These are phyloP conservation scores for Leptinotarsa lineolata DNA, from an alignment of 1,140 invertebrate genomes.

Conservation along the genomic window DNA sequence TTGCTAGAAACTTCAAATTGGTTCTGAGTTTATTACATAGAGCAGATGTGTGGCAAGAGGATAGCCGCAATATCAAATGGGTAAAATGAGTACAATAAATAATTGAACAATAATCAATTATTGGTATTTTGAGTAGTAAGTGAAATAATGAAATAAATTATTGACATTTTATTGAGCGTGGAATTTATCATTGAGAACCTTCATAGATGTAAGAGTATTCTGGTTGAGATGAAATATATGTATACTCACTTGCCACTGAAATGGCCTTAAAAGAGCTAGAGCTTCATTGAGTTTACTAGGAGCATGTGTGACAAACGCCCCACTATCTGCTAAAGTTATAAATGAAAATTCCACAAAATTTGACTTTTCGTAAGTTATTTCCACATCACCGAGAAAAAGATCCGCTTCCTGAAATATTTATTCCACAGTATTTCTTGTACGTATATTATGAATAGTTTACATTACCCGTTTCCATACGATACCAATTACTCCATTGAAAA, in stretches of 20 bases:
- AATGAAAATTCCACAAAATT: slow-evolving; percentile 73
- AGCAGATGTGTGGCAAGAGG: no score
- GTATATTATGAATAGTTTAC: background rate
- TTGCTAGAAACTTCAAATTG: no score
- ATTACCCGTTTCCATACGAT: slow-evolving; percentile 67
- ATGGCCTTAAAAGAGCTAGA: slow-evolving; percentile 69
- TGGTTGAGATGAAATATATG: background rate
- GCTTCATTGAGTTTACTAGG: slow-evolving; percentile 71
- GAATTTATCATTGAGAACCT: no score
- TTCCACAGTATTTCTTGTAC: background rate
- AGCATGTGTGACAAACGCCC: slow-evolving; percentile 72
- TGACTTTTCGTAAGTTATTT: slow-evolving; percentile 68
- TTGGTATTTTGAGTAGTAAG: no score
- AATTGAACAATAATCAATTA: no score
- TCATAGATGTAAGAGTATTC: background rate
- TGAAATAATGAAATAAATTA: no score
- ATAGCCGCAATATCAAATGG: no score
- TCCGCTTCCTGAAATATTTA: slow-evolving; percentile 64
- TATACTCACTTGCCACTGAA: slow-evolving; percentile 64
- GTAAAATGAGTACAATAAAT: no score
- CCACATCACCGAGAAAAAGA: slow-evolving; percentile 71
- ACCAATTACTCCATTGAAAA: slow-evolving; percentile 70
- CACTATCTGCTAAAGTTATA: slow-evolving; percentile 71
- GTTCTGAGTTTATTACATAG: no score
- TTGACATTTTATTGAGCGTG: no score